phyloP scores from a whole-genome alignment of 2,797 vertebrate species.

The Oreortyx pictus region DNA sequence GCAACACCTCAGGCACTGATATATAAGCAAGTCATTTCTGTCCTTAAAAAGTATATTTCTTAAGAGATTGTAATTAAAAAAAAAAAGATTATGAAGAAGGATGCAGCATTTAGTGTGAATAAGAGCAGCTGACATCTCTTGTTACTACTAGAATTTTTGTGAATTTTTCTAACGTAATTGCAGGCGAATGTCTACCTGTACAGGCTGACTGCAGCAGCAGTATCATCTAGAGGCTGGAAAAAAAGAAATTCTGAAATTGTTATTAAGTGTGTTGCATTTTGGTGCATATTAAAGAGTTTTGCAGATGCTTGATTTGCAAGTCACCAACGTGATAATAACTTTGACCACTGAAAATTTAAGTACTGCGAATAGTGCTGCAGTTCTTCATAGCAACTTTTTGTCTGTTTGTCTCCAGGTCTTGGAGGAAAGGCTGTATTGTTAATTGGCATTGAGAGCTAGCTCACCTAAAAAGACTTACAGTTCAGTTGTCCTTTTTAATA shows the following conservation, averaged over 20 bases:
- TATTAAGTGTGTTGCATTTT: neutral
- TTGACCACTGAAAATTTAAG: neutral
- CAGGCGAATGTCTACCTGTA: neutral
- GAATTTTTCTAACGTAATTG: neutral
- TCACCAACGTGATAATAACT: neutral
- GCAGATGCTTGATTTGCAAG: neutral
- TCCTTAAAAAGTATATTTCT: neutral
- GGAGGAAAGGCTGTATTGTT: neutral
- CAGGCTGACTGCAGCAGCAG: neutral
- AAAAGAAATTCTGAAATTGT: neutral
- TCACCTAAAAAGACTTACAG: neutral
- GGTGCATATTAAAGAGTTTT: neutral
- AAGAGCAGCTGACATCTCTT: neutral
- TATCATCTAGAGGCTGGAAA: neutral
- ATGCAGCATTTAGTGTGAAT: neutral
- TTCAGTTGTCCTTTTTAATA: neutral
- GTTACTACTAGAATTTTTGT: neutral
- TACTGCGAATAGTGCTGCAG: neutral
- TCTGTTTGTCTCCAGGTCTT: neutral
- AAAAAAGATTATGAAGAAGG: neutral
- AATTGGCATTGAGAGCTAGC: neutral
- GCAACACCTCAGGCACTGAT: neutral
- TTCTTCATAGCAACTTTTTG: neutral
- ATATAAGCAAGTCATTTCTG: neutral
- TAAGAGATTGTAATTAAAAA: neutral